Evolutionary conservation across 2,113 vertebrate species (phyloP).

Genomic region (Scophthalmus maximus): DNA sequence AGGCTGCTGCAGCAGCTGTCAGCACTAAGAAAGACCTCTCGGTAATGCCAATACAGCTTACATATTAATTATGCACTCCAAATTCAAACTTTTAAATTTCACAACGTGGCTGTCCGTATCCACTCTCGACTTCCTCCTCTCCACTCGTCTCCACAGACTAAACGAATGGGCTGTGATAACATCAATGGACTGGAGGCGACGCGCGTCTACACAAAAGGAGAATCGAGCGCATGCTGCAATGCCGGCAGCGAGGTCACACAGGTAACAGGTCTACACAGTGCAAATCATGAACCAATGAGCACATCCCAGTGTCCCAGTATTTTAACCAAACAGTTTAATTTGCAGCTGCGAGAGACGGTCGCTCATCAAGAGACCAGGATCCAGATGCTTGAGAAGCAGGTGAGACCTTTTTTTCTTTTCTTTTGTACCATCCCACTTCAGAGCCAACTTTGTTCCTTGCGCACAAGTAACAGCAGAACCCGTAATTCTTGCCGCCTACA

Average conservation of each 20-base stretch:
- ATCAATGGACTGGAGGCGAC: conserved; percentile 70
- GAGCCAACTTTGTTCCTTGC: not conserved
- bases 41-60: conserved; percentile 56
- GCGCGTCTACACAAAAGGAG: conserved; percentile 76
- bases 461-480: not conserved
- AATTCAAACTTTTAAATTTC: not conserved
- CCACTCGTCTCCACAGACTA: conserved; percentile 71
- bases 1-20: conserved; percentile 84
- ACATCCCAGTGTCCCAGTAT: not conserved
- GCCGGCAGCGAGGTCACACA: conserved; percentile 71
- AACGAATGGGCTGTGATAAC: conserved; percentile 76
- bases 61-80: not conserved
- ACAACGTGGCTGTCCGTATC: not conserved
- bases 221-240: conserved; percentile 79
- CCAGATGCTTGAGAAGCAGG: conserved; percentile 83
- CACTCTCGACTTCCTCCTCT: not conserved
- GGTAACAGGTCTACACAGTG: conserved; percentile 59
- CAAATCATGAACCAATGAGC: not conserved
- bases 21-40: conserved; percentile 69
- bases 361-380: conserved; percentile 77
- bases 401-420: conserved; percentile 52
- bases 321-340: conserved; percentile 33
- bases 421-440: not conserved
- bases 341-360: conserved; percentile 79
- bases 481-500: conserved; percentile 32